Evolutionary conservation across 2,113 vertebrate genomes (phyloP).

Genomic region (Madoqua kirkii): DNA sequence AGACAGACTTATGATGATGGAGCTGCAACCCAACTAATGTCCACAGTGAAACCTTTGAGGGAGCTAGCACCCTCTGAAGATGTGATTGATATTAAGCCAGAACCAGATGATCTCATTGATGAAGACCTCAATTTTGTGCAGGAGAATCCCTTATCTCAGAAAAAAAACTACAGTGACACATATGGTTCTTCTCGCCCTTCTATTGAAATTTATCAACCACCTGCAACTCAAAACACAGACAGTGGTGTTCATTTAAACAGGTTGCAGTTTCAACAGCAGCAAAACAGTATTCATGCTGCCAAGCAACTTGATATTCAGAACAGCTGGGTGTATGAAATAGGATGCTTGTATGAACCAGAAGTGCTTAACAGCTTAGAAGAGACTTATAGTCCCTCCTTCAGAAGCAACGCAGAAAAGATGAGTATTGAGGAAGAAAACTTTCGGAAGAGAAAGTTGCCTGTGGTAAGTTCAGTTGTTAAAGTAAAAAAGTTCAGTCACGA

Average conservation of each 20-base stretch:
- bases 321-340: slow-evolving; percentile 75
- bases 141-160: slow-evolving; percentile 81
- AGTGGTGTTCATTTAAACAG: slow-evolving; percentile 65
- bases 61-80: slow-evolving; percentile 92
- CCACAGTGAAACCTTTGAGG: slow-evolving; percentile 90
- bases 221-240: slow-evolving; percentile 81
- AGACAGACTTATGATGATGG: slow-evolving; percentile 80
- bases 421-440: slow-evolving; percentile 86
- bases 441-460: slow-evolving; percentile 91
- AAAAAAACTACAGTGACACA: slow-evolving; percentile 61
- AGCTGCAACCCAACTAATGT: slow-evolving; percentile 85
- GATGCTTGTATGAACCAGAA: slow-evolving; percentile 74
- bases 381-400: slow-evolving; percentile 81
- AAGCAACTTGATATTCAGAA: slow-evolving; percentile 74
- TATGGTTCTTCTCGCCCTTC: slow-evolving; percentile 81
- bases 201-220: slow-evolving; percentile 86
- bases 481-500: slow-evolving; percentile 86
- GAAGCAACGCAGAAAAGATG: slow-evolving; percentile 78
- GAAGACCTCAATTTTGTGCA: slow-evolving; percentile 86
- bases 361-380: slow-evolving; percentile 81
- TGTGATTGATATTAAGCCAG: slow-evolving; percentile 96
- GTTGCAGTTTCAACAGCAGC: slow-evolving; percentile 71
- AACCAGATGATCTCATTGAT: slow-evolving; percentile 92
- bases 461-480: slow-evolving; percentile 94
- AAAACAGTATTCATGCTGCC: slow-evolving; percentile 67